Evolutionary conservation across 2,888 invertebrate genomes (phyloP).

Genomic region (Willowsia nigromaculata): DNA sequence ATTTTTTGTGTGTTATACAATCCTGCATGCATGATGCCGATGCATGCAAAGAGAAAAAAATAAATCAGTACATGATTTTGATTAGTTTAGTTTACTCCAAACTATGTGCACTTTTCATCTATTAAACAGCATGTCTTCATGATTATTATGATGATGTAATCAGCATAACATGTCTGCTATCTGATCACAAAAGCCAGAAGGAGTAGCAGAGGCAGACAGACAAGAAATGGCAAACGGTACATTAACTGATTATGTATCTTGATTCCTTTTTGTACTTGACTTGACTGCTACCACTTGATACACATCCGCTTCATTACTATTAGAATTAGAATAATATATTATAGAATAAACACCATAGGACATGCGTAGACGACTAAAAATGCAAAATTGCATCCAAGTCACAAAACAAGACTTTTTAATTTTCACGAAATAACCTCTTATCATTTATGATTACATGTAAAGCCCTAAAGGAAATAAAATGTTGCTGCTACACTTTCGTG

Average conservation of each 20-base stretch:
- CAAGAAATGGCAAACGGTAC: slow-evolving; percentile 37
- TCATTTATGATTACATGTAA: slow-evolving; percentile 11
- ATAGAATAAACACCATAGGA: neutral
- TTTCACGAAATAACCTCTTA: slow-evolving; percentile 43
- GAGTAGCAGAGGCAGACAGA: neutral
- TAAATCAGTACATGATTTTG: slow-evolving; percentile 21
- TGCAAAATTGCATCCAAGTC: slow-evolving; percentile 30
- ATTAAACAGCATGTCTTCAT: slow-evolving; percentile 14
- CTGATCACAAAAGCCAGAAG: neutral
- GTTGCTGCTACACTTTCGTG: neutral
- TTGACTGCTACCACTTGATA: slow-evolving; percentile 33
- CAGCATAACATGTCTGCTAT: neutral
- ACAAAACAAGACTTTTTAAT: slow-evolving; percentile 39
- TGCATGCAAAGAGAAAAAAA: neutral
- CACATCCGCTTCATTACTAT: slow-evolving; percentile 61
- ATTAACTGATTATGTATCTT: slow-evolving; percentile 42
- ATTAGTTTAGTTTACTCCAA: slow-evolving; percentile 12
- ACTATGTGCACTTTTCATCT: neutral
- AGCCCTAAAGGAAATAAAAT: slow-evolving; percentile 24
- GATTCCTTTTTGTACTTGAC: slow-evolving; percentile 40
- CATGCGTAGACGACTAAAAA: neutral
- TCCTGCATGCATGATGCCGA: slow-evolving; percentile 7
- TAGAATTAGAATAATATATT: neutral
- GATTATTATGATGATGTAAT: slow-evolving; percentile 37
- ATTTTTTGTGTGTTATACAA: neutral